Evolutionary conservation across 2,888 invertebrate species (phyloP).

Genomic region (Lasioglossum calceatum): DNA sequence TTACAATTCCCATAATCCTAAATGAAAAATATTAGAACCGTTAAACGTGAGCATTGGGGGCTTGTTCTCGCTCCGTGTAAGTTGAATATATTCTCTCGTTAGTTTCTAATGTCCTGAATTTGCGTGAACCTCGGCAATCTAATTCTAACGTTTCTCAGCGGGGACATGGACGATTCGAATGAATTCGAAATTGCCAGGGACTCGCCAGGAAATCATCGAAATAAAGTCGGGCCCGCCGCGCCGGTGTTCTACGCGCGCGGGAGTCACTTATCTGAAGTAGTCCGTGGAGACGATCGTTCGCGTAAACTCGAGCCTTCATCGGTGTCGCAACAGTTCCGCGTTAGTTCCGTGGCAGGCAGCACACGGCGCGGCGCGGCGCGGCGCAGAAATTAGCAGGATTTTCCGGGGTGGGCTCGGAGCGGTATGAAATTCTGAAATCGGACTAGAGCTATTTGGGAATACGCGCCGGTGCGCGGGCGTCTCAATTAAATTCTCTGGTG

Average conservation of each 20-base stretch:
- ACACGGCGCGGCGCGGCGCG: not conserved
- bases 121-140: not conserved
- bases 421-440: slow-evolving; percentile 1
- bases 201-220: not conserved
- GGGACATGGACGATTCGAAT: not conserved
- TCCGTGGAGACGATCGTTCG: not conserved
- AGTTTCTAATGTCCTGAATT: not conserved
- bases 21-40: too few relatives aligned
- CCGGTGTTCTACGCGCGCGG: not conserved
- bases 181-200: not conserved
- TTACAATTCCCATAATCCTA: too few relatives aligned
- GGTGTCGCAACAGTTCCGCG: not conserved
- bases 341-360: not conserved
- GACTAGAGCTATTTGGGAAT: slow-evolving; percentile 5
- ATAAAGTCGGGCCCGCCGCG: not conserved
- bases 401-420: not conserved
- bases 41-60: not conserved
- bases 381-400: slow-evolving; percentile 14
- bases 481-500: slow-evolving; percentile 28
- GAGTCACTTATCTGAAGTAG: not conserved
- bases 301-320: not conserved
- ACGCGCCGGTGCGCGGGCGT: not conserved
- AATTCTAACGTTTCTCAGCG: not conserved
- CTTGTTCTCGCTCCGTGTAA: not conserved
- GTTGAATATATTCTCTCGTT: not conserved